Evolutionary conservation across 2,888 invertebrate genomes (phyloP).

Genomic region (Artemia sinica): DNA sequence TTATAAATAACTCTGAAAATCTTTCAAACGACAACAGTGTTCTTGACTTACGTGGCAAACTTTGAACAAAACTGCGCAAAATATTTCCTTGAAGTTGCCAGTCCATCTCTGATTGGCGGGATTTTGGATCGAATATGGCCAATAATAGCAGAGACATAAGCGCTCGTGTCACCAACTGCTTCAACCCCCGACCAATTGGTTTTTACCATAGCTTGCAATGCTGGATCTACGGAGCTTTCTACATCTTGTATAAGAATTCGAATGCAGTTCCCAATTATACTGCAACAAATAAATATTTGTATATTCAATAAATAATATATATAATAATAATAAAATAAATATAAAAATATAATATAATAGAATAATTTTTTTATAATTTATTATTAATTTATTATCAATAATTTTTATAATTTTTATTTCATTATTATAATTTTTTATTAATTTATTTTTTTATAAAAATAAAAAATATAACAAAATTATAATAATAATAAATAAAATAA

Average conservation of each 20-base stretch:
- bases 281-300: constrained; percentile 17
- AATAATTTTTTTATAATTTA: no score
- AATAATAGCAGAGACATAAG: constrained; percentile 77
- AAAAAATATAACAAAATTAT: no score
- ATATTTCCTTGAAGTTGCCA: constrained; percentile 82
- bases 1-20: not conserved
- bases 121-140: constrained; percentile 67
- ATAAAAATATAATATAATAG: no score
- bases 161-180: constrained; percentile 89
- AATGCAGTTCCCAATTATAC: constrained; percentile 64
- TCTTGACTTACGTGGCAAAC: constrained; percentile 55
- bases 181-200: constrained; percentile 83
- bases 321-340: no score
- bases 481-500: no score
- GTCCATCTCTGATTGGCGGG: constrained; percentile 70
- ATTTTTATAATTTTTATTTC: no score
- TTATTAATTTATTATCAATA: no score
- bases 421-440: no score
- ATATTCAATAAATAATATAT: no score
- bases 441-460: no score
- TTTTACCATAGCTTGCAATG: constrained; percentile 77
- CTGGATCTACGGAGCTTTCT: constrained; percentile 82
- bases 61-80: constrained; percentile 95
- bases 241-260: constrained; percentile 82
- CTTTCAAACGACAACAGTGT: not conserved